Percentiles rank a stretch among this genome's conserved stretches.
These are phyloP conservation scores for Orius insidiosus DNA, from an alignment of 1,140 invertebrate species.

Conservation along the genomic window DNA sequence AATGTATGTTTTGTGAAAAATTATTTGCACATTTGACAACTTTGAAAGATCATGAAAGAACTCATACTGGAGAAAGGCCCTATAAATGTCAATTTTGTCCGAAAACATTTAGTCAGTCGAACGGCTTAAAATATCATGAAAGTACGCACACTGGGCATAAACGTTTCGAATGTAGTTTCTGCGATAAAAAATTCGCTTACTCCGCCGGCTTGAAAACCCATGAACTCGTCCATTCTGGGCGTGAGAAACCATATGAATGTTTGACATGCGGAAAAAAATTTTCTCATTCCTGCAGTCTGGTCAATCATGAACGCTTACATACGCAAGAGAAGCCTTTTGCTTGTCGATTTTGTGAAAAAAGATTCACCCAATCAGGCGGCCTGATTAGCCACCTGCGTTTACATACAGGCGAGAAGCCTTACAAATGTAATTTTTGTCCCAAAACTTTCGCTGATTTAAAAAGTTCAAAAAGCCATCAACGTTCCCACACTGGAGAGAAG, in stretches of 20 bases:
- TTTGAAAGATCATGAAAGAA: not conserved
- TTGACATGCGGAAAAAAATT: slow-evolving; percentile 8
- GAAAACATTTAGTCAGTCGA: slow-evolving; percentile 21
- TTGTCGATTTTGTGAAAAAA: slow-evolving; percentile 28
- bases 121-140: slow-evolving; percentile 16
- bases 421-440: slow-evolving; percentile 32
- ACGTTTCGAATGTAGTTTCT: slow-evolving; percentile 35
- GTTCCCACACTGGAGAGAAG: slow-evolving; percentile 26
- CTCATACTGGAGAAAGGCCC: slow-evolving; percentile 25
- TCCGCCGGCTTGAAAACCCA: slow-evolving; percentile 18
- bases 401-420: slow-evolving; percentile 46
- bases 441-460: slow-evolving; percentile 22
- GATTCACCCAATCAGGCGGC: slow-evolving; percentile 29
- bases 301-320: slow-evolving; percentile 2
- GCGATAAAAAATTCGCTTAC: slow-evolving; percentile 24
- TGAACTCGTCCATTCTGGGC: slow-evolving; percentile 23
- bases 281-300: slow-evolving; percentile 8
- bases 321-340: slow-evolving; percentile 26
- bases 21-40: slow-evolving; percentile 8
- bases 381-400: slow-evolving; percentile 30
- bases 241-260: slow-evolving; percentile 10
- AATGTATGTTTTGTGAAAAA: slow-evolving; percentile 29
- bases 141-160: slow-evolving; percentile 34
- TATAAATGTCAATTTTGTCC: slow-evolving; percentile 23
- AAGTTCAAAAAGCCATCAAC: slow-evolving; percentile 18